A percentile compares a stretch with the other conserved stretches of the same genome.
Evolutionary conservation across 1,140 invertebrate genomes (phyloP).

Genomic region (Drosophila equinoxialis): DNA sequence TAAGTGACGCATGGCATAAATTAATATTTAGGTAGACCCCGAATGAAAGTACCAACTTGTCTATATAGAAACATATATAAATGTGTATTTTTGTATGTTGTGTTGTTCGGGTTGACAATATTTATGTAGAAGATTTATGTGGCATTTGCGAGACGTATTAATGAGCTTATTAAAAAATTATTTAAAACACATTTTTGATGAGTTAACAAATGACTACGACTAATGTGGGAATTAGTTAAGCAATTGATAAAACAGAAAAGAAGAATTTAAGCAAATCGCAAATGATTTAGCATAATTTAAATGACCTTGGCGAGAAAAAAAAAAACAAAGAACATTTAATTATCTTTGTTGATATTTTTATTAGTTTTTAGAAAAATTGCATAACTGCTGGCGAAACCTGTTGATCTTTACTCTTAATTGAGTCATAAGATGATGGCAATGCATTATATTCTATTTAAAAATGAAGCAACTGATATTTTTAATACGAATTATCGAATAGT

Average conservation of each 20-base stretch:
- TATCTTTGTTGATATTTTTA: background rate
- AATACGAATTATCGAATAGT: too few relatives aligned
- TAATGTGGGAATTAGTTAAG: background rate
- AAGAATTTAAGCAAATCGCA: background rate
- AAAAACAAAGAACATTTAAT: background rate
- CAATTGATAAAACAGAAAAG: background rate
- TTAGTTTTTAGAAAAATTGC: too few relatives aligned
- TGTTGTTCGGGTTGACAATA: conserved; percentile 2
- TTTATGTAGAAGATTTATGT: conserved; percentile 6
- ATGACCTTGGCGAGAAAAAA: background rate
- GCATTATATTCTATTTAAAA: too few relatives aligned
- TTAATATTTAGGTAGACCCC: conserved; percentile 8
- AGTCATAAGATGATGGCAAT: too few relatives aligned
- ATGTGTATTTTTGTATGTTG: background rate
- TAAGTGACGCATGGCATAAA: conserved; percentile 7
- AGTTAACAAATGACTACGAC: background rate
- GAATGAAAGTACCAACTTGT: background rate
- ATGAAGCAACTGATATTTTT: too few relatives aligned
- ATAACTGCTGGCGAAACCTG: too few relatives aligned
- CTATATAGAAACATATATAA: background rate
- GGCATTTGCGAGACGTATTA: conserved; percentile 8
- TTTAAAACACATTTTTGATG: conserved; percentile 14
- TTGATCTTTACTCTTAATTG: too few relatives aligned
- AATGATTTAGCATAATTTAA: conserved; percentile 1
- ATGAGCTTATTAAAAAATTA: conserved; percentile 11